Evolutionary conservation across 1,140 invertebrate genomes (phyloP), one percentile per base, ranked within the genome.

Genomic region (Nebria ingens): DNA sequence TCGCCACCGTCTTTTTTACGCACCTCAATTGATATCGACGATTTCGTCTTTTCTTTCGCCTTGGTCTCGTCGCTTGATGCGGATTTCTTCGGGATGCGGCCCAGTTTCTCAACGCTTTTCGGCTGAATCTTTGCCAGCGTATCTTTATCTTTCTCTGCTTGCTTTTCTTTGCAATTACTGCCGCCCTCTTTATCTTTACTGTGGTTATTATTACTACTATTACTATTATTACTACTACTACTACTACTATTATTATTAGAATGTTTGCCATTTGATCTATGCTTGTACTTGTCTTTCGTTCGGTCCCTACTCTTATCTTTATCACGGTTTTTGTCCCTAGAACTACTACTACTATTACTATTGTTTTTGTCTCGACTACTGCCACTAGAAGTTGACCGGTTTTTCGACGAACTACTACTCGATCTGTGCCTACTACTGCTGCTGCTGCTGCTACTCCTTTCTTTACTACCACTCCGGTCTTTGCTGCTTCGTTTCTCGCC

Each of bases 21-120:
- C 57, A 83, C 81, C 73, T 89, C 85, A 59, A 89, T 87, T 1
- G 86, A 88, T 65, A 89, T 86, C 4, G 86, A 86, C 21, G 83
- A 81, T 64, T 87, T 86, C 62, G 87, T 86, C 57, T 69, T 71
- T 73, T 68, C 73, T 63, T 73, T 73, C 64, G 70, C 71, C 9
- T 72, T 71, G 19, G 54, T 56, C 59, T 72, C 74, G 54, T 70
- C 66, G 45, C 68, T 65, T 20, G 65, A 66, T 2, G 62, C 50
- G 23, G 59, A 56, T 42, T 87, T 82, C 70, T 87, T 90, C 12
- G 85, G 85, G 63, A 88, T 87, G 70, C 86, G 84, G 20, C 84
- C 85, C 17, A 87, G 67, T 72, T 86, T 86, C 54, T 81, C 78
- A 56, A 85, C 71, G 42, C 77, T 76, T 38, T 80, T 81, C 11